These are phyloP conservation scores for Drosophila affinis DNA, from an alignment of 2,888 invertebrate species.

Conservation along the genomic window DNA sequence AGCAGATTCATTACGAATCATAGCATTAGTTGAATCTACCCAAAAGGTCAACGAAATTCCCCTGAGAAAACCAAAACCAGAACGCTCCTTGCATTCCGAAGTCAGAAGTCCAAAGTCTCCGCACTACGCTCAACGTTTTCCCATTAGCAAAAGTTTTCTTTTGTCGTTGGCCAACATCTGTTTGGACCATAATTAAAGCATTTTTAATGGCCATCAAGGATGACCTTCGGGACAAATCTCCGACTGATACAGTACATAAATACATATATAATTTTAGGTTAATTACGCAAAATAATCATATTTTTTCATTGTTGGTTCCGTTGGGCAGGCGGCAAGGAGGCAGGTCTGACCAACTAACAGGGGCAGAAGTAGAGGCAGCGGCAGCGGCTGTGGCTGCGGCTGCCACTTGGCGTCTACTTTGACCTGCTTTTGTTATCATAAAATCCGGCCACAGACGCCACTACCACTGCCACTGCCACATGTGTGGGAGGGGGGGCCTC, in stretches of 20 bases:
- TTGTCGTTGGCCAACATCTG: constrained; percentile 43
- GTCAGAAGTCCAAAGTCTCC: neutral
- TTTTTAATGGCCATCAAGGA: constrained; percentile 43
- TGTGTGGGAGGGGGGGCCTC: constrained; percentile 11
- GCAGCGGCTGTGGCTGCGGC: neutral
- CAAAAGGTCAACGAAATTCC: neutral
- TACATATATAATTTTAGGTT: constrained; percentile 67
- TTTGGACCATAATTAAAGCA: constrained; percentile 41
- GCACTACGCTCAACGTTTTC: neutral
- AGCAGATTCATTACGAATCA: neutral
- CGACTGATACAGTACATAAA: constrained; percentile 55
- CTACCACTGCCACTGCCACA: constrained; percentile 26
- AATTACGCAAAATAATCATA: constrained; percentile 73
- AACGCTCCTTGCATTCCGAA: neutral
- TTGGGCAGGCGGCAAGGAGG: constrained; percentile 20
- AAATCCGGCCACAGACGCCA: constrained; percentile 62
- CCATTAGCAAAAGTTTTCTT: constrained; percentile 37
- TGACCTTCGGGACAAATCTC: constrained; percentile 63
- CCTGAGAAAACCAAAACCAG: neutral
- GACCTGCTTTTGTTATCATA: constrained; percentile 76
- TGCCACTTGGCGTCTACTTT: constrained; percentile 44
- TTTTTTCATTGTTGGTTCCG: constrained; percentile 45
- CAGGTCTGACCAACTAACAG: neutral
- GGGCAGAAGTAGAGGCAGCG: neutral
- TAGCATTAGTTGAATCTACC: too few species aligned